These are phyloP conservation scores for Ctenicera cuprea DNA, from an alignment of 2,888 invertebrate genomes.

Conservation along the genomic window DNA sequence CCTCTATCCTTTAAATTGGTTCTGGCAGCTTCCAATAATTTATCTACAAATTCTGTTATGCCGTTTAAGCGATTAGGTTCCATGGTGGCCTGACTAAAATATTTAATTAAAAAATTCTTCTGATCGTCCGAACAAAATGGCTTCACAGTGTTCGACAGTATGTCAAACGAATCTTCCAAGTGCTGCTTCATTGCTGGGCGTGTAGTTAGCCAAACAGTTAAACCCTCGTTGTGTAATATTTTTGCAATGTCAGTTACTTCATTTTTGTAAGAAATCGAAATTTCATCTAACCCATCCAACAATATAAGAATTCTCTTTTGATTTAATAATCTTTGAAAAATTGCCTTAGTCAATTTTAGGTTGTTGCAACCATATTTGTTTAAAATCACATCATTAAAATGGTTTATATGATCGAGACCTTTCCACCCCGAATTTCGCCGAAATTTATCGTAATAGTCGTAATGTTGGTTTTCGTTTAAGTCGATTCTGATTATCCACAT, in stretches of 20 bases:
- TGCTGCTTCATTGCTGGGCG: slow-evolving; percentile 7
- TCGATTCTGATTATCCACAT: slow-evolving; percentile 17
- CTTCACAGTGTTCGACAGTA: not conserved
- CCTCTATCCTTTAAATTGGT: slow-evolving; percentile 1
- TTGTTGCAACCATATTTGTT: not conserved
- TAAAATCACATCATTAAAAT: slow-evolving; percentile 4
- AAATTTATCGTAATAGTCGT: not conserved
- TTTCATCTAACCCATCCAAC: slow-evolving; percentile 38
- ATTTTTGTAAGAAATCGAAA: slow-evolving; percentile 1
- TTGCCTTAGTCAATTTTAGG: not conserved
- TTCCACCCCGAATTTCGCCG: not conserved
- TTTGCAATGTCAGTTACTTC: slow-evolving; percentile 19
- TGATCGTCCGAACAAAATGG: not conserved
- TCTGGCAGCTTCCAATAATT: not conserved
- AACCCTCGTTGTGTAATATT: slow-evolving; percentile 8
- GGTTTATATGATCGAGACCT: not conserved
- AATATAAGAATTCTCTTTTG: slow-evolving; percentile 22
- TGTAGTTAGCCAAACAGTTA: slow-evolving; percentile 25
- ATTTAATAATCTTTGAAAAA: slow-evolving; percentile 14
- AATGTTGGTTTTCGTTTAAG: not conserved
- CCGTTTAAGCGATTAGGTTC: not conserved
- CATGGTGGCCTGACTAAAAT: not conserved
- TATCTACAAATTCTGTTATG: not conserved
- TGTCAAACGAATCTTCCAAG: not conserved
- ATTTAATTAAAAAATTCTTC: not conserved